Evolutionary conservation across 2,888 invertebrate genomes (phyloP), one percentile per base, ranked within the genome.

Genomic region (Agrilus biguttatus): DNA sequence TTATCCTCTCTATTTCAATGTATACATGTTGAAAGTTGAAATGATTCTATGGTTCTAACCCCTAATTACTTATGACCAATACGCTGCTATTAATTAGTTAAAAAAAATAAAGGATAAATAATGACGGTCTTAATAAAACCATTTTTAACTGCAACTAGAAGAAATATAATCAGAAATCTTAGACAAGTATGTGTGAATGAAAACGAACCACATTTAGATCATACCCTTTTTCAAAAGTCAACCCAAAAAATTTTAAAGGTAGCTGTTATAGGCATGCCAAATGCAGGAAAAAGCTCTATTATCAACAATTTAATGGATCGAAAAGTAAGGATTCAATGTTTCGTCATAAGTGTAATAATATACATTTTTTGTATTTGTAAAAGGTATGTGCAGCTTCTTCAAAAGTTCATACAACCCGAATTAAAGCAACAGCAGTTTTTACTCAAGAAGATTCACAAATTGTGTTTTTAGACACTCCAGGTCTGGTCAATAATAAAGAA

Each of bases 261-360:
- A 21, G 88, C 93, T 7, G 80, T 97, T 17, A 78, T 97, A 51
- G 97, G 97, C 3, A 73, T 84, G 12, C 96, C 97, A 4, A 97
- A 97, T 73, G 83, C 82, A 40, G 97, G 97, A 23, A 97, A 97
- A 66, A 96, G 96, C 60, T 93, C 95, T 0, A 72, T 97, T 28
- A 85, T 93, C 28, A 97, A 97, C 66, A 75, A 77, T 55, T 71
- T 97, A 19, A 74, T 88, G 42, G 78, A 83, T 48, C 75, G 85
- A 62, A 78, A 80, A 64, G 89, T 89, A 66, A 61, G 63, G 61
- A 19, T 42, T 21, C 8, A 38, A 19, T 14, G 8, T n/a, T 17
- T 7, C n/a, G 13, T 34, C 7, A 6, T 14, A 5, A 13, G 35
- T 5, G 19, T 19, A 10, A 2, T 13, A 19, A 32, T 39, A 42